Percentiles rank a stretch among this genome's conserved stretches.
Evolutionary conservation across 1,140 invertebrate genomes (phyloP).

Genomic region (Plodia interpunctella): DNA sequence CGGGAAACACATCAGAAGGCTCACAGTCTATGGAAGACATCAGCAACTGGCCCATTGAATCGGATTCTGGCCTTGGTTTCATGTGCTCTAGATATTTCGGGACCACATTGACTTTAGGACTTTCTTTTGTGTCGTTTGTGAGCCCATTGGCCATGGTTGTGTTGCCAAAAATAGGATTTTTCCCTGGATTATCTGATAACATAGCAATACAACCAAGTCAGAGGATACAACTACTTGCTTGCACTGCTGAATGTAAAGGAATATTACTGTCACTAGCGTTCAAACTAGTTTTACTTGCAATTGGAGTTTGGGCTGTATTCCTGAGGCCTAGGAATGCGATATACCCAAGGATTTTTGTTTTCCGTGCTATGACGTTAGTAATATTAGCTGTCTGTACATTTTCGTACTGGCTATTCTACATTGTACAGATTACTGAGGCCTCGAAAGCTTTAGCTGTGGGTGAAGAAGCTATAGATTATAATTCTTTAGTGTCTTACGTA

Average conservation of each 20-base stretch:
- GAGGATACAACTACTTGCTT: slow-evolving; percentile 63
- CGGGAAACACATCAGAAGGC: slow-evolving; percentile 96
- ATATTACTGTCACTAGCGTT: slow-evolving; percentile 94
- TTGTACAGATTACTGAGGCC: slow-evolving; percentile 91
- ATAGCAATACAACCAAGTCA: slow-evolving; percentile 67
- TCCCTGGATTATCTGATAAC: slow-evolving; percentile 78
- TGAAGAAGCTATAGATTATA: slow-evolving; percentile 88
- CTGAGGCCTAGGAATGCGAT: slow-evolving; percentile 86
- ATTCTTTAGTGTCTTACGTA: slow-evolving; percentile 92
- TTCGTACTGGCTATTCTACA: slow-evolving; percentile 98
- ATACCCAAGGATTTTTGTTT: slow-evolving; percentile 96
- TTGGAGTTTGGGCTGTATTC: slow-evolving; percentile 95
- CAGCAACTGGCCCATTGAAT: slow-evolving; percentile 87
- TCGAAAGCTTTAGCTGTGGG: slow-evolving; percentile 85
- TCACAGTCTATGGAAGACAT: slow-evolving; percentile 95
- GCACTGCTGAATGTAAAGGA: slow-evolving; percentile 84
- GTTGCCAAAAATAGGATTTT: slow-evolving; percentile 92
- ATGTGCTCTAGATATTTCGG: slow-evolving; percentile 88
- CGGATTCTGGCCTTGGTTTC: slow-evolving; percentile 83
- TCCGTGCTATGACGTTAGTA: slow-evolving; percentile 90
- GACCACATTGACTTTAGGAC: slow-evolving; percentile 84
- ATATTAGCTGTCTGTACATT: slow-evolving; percentile 95
- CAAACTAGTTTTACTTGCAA: slow-evolving; percentile 92
- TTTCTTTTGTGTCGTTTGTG: slow-evolving; percentile 90
- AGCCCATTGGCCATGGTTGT: slow-evolving; percentile 97